Evolutionary conservation across 2,888 invertebrate genomes (phyloP).

Genomic region (Latrodectus elegans): DNA sequence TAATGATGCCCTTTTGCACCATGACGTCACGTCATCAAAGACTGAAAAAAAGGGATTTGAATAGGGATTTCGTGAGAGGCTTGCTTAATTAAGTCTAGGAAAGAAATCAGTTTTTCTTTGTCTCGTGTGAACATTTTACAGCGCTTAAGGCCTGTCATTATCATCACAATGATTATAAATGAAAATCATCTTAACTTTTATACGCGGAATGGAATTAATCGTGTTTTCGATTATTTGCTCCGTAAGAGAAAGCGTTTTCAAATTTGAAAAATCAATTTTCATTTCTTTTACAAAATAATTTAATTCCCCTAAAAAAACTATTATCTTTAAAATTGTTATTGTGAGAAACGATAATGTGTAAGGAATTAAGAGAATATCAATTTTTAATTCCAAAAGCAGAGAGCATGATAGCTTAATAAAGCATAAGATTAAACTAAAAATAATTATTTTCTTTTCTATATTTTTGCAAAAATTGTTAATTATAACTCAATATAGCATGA

Average conservation of each 20-base stretch:
- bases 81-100: conserved; percentile 57
- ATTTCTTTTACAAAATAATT: no score
- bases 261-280: neutral
- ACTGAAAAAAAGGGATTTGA: conserved; percentile 51
- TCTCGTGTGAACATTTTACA: conserved; percentile 29
- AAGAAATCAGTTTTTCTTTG: conserved; percentile 32
- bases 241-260: neutral
- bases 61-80: conserved; percentile 54
- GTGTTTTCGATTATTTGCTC: conserved; percentile 36
- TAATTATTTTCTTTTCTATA: neutral
- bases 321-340: no score
- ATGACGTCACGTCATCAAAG: conserved; percentile 57
- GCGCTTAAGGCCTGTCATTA: conserved; percentile 50
- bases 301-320: no score
- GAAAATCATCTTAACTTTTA: conserved; percentile 43
- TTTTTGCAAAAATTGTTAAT: neutral
- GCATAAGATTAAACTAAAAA: neutral
- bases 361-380: no score
- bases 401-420: no score
- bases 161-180: conserved; percentile 52
- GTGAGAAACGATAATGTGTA: no score
- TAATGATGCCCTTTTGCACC: conserved; percentile 53
- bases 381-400: no score
- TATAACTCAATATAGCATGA: no score
- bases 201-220: conserved; percentile 35